Percentiles rank a stretch among this genome's conserved stretches.
These are phyloP conservation scores for Catalaphyllia jardinei DNA, from an alignment of 64 coral and sea anemone genomes.

Conservation along the genomic window DNA sequence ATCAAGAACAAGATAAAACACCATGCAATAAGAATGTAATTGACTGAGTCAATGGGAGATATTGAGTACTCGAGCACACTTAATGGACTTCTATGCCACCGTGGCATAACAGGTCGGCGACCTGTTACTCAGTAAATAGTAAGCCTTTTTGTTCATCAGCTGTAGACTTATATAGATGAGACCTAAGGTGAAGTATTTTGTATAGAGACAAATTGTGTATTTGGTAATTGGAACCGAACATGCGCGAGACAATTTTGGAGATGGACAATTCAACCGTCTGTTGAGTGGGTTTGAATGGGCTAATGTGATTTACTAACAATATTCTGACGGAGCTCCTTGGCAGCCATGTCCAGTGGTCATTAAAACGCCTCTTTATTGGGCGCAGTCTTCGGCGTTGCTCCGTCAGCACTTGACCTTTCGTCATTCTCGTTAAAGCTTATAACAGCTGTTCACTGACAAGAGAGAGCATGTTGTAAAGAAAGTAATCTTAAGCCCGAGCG, in stretches of 20 bases:
- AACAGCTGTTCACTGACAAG: not conserved
- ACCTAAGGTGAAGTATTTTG: not conserved
- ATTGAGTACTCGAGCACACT: no score
- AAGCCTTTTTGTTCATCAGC: no score
- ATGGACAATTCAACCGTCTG: not conserved
- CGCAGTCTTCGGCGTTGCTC: not conserved
- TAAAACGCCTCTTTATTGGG: not conserved
- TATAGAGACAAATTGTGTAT: not conserved
- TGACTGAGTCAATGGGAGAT: no score
- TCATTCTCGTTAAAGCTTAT: not conserved
- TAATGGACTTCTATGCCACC: no score
- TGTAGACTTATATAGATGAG: no score
- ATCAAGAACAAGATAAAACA: no score
- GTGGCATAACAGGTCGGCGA: no score
- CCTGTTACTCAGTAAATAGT: no score
- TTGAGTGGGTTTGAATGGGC: not conserved
- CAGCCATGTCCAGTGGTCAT: constrained; percentile 6
- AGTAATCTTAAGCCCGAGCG: not conserved
- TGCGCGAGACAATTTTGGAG: no score
- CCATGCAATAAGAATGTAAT: no score
- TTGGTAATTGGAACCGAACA: not conserved
- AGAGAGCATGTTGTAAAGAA: not conserved
- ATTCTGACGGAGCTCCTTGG: not conserved
- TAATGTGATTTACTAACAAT: constrained; percentile 33
- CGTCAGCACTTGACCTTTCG: not conserved